Percentiles rank a stretch among this genome's conserved stretches.
Evolutionary conservation across 2,797 vertebrate species (phyloP).

Genomic region (Paguma larvata): DNA sequence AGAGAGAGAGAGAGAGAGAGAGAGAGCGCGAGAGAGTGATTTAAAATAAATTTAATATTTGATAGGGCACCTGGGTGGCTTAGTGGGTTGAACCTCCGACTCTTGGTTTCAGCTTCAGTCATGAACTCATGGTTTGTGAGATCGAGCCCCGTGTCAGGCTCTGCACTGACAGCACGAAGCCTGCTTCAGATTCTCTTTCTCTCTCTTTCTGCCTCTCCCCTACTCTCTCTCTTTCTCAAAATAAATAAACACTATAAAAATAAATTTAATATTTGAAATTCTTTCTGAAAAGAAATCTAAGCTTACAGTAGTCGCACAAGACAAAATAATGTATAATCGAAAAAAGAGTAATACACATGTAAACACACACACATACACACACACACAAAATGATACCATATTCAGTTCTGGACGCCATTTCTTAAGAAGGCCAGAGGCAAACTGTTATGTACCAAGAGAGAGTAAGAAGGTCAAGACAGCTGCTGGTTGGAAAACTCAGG

Average conservation of each 20-base stretch:
- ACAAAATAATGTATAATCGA: constrained; percentile 31
- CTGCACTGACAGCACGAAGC: too few relatives aligned
- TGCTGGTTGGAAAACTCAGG: neutral
- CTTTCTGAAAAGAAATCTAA: constrained; percentile 10
- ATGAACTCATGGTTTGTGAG: too few relatives aligned
- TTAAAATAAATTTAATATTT: constrained; percentile 8
- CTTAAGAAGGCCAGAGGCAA: neutral
- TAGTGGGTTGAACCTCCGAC: too few relatives aligned
- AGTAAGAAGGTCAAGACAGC: neutral
- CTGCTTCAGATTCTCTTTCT: too few relatives aligned
- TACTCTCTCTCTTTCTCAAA: too few relatives aligned
- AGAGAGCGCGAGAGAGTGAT: neutral
- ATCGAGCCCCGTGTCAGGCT: too few relatives aligned
- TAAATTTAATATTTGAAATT: constrained; percentile 25
- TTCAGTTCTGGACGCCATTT: neutral
- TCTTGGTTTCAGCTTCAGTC: too few relatives aligned
- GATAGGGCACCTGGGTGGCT: neutral
- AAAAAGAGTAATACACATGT: neutral
- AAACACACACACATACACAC: neutral
- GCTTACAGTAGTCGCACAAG: neutral
- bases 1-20: neutral
- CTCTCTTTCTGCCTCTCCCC: too few relatives aligned
- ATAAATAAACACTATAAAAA: neutral
- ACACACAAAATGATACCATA: neutral
- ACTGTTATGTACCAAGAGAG: neutral